phyloP scores from a whole-genome alignment of 2,797 vertebrate genomes.

The Rhincodon typus region DNA sequence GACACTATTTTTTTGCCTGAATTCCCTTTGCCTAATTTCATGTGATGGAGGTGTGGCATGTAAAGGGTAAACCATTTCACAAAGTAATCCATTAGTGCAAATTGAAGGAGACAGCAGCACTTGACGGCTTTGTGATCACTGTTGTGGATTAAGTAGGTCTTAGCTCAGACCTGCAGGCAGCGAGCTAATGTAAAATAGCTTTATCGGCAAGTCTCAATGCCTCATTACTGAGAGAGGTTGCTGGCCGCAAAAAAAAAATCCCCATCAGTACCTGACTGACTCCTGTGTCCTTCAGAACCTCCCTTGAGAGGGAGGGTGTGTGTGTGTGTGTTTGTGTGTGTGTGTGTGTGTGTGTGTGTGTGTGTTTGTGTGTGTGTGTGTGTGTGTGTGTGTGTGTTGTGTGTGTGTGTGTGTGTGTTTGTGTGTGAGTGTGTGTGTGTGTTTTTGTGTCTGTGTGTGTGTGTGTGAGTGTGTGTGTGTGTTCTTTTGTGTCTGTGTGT shows the following conservation, averaged over 20 bases:
- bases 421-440: slow-evolving; percentile 39
- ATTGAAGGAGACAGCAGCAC: slow-evolving; percentile 6
- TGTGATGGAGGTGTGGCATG: not conserved
- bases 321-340: too few relatives aligned
- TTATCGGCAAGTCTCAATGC: not conserved
- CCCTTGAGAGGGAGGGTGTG: not conserved
- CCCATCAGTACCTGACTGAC: not conserved
- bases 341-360: not conserved
- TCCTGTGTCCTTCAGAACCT: slow-evolving; percentile 6
- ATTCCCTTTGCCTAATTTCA: not conserved
- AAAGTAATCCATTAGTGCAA: not conserved
- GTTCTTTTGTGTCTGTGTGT: too few relatives aligned
- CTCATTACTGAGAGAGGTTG: not conserved
- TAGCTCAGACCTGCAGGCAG: slow-evolving; percentile 12
- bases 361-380: slow-evolving; percentile 35
- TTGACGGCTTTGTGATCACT: slow-evolving; percentile 2
- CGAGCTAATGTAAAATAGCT: not conserved
- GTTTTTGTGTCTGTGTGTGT: slow-evolving; percentile 21
- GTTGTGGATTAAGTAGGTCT: not conserved
- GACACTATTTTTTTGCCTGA: too few relatives aligned
- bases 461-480: slow-evolving; percentile 6
- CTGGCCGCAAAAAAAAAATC: not conserved
- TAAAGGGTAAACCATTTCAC: not conserved
- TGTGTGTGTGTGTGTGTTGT: slow-evolving; percentile 37
- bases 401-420: slow-evolving; percentile 39